phyloP scores from a whole-genome alignment of 2,113 vertebrate species.

The Phylloscopus trochiloides region DNA sequence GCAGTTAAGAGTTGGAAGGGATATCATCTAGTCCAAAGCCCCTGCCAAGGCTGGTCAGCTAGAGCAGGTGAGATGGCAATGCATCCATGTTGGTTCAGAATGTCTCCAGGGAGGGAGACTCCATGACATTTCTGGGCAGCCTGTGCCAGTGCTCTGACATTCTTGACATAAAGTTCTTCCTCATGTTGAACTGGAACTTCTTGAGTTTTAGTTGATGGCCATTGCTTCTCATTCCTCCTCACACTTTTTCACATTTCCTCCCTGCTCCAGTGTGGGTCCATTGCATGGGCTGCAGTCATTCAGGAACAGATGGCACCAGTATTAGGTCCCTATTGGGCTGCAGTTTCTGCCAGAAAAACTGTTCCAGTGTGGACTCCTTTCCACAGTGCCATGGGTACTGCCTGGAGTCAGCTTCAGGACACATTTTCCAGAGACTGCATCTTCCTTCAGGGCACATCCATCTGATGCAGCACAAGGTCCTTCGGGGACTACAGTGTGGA shows the following conservation, averaged over 20 bases:
- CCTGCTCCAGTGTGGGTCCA: neutral
- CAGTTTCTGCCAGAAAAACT: neutral
- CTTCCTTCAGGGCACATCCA: neutral
- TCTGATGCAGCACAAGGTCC: neutral
- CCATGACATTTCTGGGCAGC: neutral
- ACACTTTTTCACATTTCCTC: neutral
- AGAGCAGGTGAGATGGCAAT: neutral
- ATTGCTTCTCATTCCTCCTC: neutral
- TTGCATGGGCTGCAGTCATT: neutral
- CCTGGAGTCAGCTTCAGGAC: neutral
- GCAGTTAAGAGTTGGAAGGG: neutral
- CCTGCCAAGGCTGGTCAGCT: neutral
- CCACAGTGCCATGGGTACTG: no score
- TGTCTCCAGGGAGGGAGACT: neutral
- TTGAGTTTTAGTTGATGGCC: neutral
- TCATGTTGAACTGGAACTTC: neutral
- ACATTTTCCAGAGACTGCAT: neutral
- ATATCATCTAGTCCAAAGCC: neutral
- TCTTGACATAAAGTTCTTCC: neutral
- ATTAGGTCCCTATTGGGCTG: rapidly evolving
- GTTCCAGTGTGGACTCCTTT: rapidly evolving
- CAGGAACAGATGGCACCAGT: neutral
- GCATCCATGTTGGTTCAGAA: neutral
- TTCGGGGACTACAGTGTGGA: rapidly evolving
- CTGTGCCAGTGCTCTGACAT: neutral